Evolutionary conservation across 2,888 invertebrate genomes (phyloP), one percentile per base, ranked within the genome.

Genomic region (Oxytorus armatus): DNA sequence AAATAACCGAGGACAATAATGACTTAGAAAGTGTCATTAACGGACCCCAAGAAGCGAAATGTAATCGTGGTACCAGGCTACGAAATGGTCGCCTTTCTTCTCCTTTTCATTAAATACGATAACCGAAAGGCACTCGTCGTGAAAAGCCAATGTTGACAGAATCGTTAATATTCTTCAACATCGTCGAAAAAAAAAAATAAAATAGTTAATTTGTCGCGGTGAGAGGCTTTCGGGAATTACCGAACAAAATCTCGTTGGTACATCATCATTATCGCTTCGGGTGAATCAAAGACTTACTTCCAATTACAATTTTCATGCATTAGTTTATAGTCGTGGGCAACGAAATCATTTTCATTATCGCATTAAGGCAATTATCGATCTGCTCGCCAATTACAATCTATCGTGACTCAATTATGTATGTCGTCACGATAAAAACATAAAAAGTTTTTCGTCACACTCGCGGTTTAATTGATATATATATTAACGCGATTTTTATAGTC

Each of bases 21-120:
- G 16, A 75, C 66, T 73, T 68, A 78, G 73, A 73, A 78, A 78
- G 78, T 69, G 61, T 55, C 70, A 55, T 53, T 73, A 33, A 59
- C 18, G 55, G 29, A 29, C 36, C 16, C n/a, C n/a, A n/a, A 44
- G 23, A 14, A 36, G 59, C 10, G n/a, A 59, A 59, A 55, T 39
- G 39, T 11, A 42, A 29, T 55, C 21, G 1, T 39, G 42, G 68
- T 61, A 18, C 68, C 73, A 73, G 53, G 53, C 61, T 42, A 53
- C 3, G 33, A 59, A 29, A 49, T 18, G 16, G 14, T 57, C 25
- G 8, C 55, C 11, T 51, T 55, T n/a, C 33, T 33, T 61, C 61
- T 25, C 25, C 47, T 21, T 61, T 61, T n/a, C 29, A 49, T 57
- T 42, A 16, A n/a, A 39, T 59, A 16, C 57, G 18, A 8, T 10